Evolutionary conservation across 2,797 vertebrate species (phyloP).

Genomic region (Gadopsis marmoratus): DNA sequence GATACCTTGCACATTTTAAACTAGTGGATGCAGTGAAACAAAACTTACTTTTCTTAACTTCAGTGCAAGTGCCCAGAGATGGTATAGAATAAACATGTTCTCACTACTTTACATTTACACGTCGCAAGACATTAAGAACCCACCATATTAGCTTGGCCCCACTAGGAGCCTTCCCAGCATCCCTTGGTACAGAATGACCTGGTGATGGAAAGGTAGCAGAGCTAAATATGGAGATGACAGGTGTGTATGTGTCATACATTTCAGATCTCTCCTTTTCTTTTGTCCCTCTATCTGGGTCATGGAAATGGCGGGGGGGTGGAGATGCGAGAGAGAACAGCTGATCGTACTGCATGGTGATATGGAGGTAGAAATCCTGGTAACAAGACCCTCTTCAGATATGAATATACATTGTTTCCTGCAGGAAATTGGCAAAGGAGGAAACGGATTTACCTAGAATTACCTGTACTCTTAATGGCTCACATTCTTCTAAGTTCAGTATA

Average conservation of each 20-base stretch:
- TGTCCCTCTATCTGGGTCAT: conserved; percentile 71
- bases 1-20: not conserved
- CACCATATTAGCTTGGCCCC: not conserved
- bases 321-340: conserved; percentile 1
- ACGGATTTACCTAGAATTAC: not conserved
- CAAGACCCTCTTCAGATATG: not conserved
- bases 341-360: not conserved
- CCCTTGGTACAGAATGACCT: conserved; percentile 55
- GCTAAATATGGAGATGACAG: conserved; percentile 56
- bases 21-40: not conserved
- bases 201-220: conserved; percentile 52
- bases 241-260: conserved; percentile 6
- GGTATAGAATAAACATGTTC: not conserved
- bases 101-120: not conserved
- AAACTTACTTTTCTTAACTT: not conserved
- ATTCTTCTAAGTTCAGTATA: not conserved
- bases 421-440: not conserved
- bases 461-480: not conserved
- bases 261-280: conserved; percentile 24
- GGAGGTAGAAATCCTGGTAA: not conserved
- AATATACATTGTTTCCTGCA: not conserved
- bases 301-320: not conserved
- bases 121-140: conserved; percentile 32
- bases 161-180: conserved; percentile 32
- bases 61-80: too few species aligned